Conservation (phyloP, 1,140 invertebrate species). For the Steinernema khuongi region DNA sequence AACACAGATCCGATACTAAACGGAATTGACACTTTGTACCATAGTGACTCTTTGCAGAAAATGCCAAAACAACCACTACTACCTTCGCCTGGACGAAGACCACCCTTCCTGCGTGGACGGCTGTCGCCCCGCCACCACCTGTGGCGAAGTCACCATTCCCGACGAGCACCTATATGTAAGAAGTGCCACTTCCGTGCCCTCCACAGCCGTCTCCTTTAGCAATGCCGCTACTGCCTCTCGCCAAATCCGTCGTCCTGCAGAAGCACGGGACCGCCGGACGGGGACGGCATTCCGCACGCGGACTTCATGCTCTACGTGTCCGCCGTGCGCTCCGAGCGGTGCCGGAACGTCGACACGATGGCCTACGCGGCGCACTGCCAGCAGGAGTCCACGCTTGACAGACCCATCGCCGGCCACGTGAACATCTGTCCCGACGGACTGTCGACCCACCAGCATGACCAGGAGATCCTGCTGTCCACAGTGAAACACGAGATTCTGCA, state of each 20-base stretch:
- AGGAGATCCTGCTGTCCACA: conserved; percentile 85
- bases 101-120: conserved; percentile 39
- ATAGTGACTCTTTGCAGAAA: conserved; percentile 30
- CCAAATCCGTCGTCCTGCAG: conserved; percentile 41
- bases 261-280: conserved; percentile 40
- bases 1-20: too few species aligned
- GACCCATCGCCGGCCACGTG: conserved; percentile 94
- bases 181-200: conserved; percentile 13
- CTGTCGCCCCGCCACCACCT: conserved; percentile 46
- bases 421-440: conserved; percentile 94
- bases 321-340: conserved; percentile 82
- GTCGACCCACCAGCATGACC: conserved; percentile 81
- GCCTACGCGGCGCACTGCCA: conserved; percentile 98
- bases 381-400: conserved; percentile 72
- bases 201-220: conserved; percentile 28
- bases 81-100: conserved; percentile 24
- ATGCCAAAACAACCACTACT: conserved; percentile 40
- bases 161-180: conserved; percentile 50
- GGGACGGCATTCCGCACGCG: conserved; percentile 72
- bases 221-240: conserved; percentile 39
- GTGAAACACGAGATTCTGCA: conserved; percentile 98
- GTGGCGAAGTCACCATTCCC: conserved; percentile 52
- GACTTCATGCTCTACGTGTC: conserved; percentile 97
- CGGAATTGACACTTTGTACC: too few species aligned
- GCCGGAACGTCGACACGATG: conserved; percentile 79